Evolutionary conservation across 2,797 vertebrate genomes (phyloP).

Genomic region (Anomalospiza imberbis): DNA sequence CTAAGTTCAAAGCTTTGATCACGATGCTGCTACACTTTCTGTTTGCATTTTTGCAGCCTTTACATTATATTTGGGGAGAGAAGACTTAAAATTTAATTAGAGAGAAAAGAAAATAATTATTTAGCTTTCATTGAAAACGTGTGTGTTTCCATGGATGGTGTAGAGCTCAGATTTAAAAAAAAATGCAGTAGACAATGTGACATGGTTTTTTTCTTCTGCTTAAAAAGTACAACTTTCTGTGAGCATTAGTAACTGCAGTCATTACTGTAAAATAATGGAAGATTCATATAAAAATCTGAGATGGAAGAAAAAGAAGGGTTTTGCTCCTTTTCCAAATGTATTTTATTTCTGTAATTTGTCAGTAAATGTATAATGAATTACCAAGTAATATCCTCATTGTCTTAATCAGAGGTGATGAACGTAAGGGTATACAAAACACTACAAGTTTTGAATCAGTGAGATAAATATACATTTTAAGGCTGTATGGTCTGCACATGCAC

Average conservation of each 20-base stretch:
- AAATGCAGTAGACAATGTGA: neutral
- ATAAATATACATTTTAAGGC: neutral
- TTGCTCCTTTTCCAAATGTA: neutral
- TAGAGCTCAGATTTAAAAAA: neutral
- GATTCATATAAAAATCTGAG: neutral
- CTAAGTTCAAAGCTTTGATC: slow-evolving; percentile 51
- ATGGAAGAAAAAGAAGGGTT: neutral
- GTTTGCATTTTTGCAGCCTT: slow-evolving; percentile 20
- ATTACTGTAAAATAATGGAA: neutral
- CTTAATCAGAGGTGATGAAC: neutral
- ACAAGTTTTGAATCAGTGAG: neutral
- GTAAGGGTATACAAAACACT: neutral
- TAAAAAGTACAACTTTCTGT: neutral
- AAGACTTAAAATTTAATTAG: slow-evolving; percentile 18
- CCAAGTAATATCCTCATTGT: neutral
- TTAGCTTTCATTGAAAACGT: neutral
- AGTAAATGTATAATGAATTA: neutral
- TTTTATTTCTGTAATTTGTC: slow-evolving; percentile 6
- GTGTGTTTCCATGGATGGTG: neutral
- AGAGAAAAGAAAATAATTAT: slow-evolving; percentile 8
- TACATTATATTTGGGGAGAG: slow-evolving; percentile 26
- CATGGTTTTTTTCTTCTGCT: neutral
- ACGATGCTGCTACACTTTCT: slow-evolving; percentile 11
- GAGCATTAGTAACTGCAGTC: neutral
- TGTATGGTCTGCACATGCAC: slow-evolving; percentile 14